Conservation (phyloP, 64 coral and sea anemone genomes). For the Catalaphyllia jardinei region DNA sequence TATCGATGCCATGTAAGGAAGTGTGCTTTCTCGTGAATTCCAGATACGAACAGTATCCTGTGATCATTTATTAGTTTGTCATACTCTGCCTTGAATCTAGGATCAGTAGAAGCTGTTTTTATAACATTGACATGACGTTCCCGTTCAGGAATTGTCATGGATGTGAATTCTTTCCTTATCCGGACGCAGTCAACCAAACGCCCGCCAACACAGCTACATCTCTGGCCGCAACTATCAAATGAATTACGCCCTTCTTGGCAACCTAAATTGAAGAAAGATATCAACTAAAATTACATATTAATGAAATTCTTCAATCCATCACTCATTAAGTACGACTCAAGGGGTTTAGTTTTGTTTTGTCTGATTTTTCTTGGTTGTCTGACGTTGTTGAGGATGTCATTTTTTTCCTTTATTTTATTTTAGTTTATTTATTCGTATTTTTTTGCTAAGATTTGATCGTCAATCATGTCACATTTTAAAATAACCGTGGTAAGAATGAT, state of each 20-base stretch:
- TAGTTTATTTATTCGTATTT: too few relatives aligned
- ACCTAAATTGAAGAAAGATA: slow-evolving; percentile 15
- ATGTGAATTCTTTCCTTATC: slow-evolving; percentile 78
- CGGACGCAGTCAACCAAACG: slow-evolving; percentile 50
- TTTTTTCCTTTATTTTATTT: too few relatives aligned
- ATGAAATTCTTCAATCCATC: too few relatives aligned
- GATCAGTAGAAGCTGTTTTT: slow-evolving; percentile 62
- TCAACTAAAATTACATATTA: too few relatives aligned
- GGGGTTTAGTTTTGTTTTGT: too few relatives aligned
- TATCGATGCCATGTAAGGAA: slow-evolving; percentile 85
- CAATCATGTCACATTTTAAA: too few relatives aligned
- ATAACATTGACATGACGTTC: slow-evolving; percentile 36
- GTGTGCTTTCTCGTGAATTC: slow-evolving; percentile 49
- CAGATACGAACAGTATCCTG: slow-evolving; percentile 5
- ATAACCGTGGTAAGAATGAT: too few relatives aligned
- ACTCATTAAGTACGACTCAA: too few relatives aligned
- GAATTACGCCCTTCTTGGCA: slow-evolving; percentile 50
- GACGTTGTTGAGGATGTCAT: too few relatives aligned
- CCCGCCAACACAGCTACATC: slow-evolving; percentile 57
- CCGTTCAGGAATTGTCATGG: slow-evolving; percentile 59
- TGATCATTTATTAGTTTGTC: slow-evolving; percentile 50
- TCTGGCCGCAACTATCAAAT: slow-evolving; percentile 68
- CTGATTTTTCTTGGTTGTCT: too few relatives aligned
- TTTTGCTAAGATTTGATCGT: too few relatives aligned
- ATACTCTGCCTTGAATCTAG: slow-evolving; percentile 37